phyloP scores from a whole-genome alignment of 2,113 vertebrate species.

The Protomyctophum bolini region DNA sequence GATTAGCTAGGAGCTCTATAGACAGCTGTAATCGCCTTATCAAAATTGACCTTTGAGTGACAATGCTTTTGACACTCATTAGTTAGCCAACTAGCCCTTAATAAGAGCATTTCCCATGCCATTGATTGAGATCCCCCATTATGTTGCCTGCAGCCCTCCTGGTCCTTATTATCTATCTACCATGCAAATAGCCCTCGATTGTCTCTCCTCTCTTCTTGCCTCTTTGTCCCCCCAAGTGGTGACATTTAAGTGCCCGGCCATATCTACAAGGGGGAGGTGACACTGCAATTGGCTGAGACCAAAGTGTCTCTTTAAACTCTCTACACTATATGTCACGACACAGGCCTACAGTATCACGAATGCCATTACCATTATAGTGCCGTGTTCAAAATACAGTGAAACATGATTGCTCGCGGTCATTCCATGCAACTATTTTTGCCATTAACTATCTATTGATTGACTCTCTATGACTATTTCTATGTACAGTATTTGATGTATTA shows the following conservation, averaged over 20 bases:
- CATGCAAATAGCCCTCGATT: conserved; percentile 28
- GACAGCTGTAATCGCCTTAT: conserved; percentile 40
- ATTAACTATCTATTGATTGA: too few species aligned
- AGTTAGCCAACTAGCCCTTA: conserved; percentile 57
- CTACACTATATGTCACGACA: too few species aligned
- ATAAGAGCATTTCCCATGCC: conserved; percentile 57
- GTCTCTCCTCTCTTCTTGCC: not conserved
- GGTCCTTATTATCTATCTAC: conserved; percentile 52
- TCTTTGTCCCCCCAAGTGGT: conserved; percentile 20
- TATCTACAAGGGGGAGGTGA: conserved; percentile 6
- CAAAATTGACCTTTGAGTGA: conserved; percentile 71
- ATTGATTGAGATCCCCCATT: conserved; percentile 69
- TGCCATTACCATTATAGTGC: too few species aligned
- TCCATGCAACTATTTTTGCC: too few species aligned
- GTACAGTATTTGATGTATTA: too few species aligned
- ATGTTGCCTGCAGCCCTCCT: conserved; percentile 27
- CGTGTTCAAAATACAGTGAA: too few species aligned
- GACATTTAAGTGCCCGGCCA: conserved; percentile 44
- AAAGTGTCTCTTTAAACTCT: conserved; percentile 3
- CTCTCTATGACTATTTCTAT: too few species aligned
- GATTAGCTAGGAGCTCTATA: conserved; percentile 28
- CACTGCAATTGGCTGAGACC: conserved; percentile 14
- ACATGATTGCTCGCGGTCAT: too few species aligned
- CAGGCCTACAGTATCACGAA: too few species aligned
- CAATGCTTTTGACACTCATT: conserved; percentile 77